Evolutionary conservation across 1,140 invertebrate genomes (phyloP), one percentile per base, ranked within the genome.

Genomic region (Cylas formicarius): DNA sequence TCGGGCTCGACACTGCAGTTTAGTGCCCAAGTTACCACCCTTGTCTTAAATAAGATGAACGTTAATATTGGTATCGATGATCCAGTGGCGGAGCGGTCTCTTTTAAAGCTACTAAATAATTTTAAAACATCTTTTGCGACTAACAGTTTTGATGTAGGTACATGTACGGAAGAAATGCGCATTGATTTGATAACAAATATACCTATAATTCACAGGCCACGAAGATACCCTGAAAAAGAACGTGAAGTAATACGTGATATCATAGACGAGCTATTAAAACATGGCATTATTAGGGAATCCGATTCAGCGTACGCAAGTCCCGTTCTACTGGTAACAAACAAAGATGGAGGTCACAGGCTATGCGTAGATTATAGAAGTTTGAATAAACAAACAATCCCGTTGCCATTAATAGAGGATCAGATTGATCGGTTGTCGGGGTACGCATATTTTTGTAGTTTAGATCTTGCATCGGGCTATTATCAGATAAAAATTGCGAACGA

Each of bases 381-480:
- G 8, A 26, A 26, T n/a, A 26, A 26, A 26, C 8, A 8, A 26
- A 26, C 24, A 26, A n/a, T 26, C n/a, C 24, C 24, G 3, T n/a
- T n/a, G n/a, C 46, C 50, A 3, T 0, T 35, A 57, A 74, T 60
- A 61, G 68, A 31, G 34, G 57, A 27, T 34, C 57, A 16, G 51
- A 67, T 42, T 45, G 73, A 44, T 71, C 63, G 48, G 46, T 52
- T 61, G 17, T 24, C 37, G 21, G 60, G 54, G 5, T 54, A 52
- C 10, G 48, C 17, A 13, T 61, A 38, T 42, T 66, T 56, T 43
- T 58, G 27, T 39, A 58, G 34, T 38, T 53, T 58, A 24, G 61
- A 63, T 37, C 27, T 59, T 4, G 19, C 31, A 35, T 22, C 35
- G 2, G 54, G 54, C 3, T 62, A 62, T 46, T 48, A 59, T 35